Evolutionary conservation across 2,113 vertebrate species (phyloP).

Genomic region (Tupaia tana): DNA sequence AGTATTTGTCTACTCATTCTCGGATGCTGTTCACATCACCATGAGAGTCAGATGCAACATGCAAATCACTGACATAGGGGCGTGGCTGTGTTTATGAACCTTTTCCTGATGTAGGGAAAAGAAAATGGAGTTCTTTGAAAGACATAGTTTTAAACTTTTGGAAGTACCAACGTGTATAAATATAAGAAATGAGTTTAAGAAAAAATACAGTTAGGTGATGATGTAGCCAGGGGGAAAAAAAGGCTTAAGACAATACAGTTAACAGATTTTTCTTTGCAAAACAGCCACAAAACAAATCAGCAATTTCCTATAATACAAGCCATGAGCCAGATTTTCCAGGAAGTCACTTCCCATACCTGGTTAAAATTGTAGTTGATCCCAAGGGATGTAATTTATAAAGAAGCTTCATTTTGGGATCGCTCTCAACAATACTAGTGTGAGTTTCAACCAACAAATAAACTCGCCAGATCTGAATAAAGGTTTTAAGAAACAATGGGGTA

Average conservation of each 20-base stretch:
- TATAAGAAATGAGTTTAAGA: not conserved
- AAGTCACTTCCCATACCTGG: not conserved
- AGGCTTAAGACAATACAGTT: not conserved
- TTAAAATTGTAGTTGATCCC: not conserved
- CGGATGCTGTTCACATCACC: slow-evolving; percentile 74
- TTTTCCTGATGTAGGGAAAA: slow-evolving; percentile 14
- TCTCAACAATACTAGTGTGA: not conserved
- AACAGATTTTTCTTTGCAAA: not conserved
- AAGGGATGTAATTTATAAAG: not conserved
- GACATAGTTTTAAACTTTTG: slow-evolving; percentile 37
- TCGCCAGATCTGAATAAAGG: slow-evolving; percentile 16
- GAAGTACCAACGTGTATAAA: slow-evolving; percentile 46
- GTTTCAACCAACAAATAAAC: not conserved
- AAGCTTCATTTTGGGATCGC: not conserved
- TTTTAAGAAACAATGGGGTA: not conserved
- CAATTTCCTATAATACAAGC: not conserved
- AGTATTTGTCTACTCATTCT: slow-evolving; percentile 78
- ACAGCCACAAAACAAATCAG: not conserved
- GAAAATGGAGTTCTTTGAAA: slow-evolving; percentile 34
- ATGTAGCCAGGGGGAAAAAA: not conserved
- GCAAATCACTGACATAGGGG: slow-evolving; percentile 65
- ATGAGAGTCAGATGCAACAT: slow-evolving; percentile 69
- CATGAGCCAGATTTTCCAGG: not conserved
- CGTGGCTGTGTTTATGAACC: slow-evolving; percentile 62
- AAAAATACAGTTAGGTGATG: not conserved